Conservation (phyloP, 2,888 invertebrate species). For the Drosophila anomalipes region DNA sequence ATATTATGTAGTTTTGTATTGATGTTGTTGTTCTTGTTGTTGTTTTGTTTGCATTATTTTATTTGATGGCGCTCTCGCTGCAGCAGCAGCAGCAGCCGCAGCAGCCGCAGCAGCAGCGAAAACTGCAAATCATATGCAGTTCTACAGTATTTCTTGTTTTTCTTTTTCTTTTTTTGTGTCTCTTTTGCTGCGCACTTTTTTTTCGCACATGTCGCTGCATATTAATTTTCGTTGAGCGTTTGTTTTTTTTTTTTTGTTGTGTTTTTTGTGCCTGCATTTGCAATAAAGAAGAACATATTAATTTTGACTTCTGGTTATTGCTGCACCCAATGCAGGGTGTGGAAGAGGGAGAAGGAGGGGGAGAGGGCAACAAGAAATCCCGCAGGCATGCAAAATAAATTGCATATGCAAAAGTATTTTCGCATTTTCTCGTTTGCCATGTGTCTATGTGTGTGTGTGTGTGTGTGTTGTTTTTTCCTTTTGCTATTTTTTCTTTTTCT, state of each 20-base stretch:
- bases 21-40: slow-evolving; percentile 24
- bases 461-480: slow-evolving; percentile 4
- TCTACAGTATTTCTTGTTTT: slow-evolving; percentile 26
- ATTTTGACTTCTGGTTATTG: slow-evolving; percentile 77
- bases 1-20: slow-evolving; percentile 57
- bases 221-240: slow-evolving; percentile 63
- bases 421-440: slow-evolving; percentile 43
- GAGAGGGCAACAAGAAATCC: slow-evolving; percentile 36
- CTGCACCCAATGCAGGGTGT: slow-evolving; percentile 44
- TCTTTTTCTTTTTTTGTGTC: slow-evolving; percentile 23
- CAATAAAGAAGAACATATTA: slow-evolving; percentile 79
- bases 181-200: slow-evolving; percentile 35
- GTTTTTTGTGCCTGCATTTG: slow-evolving; percentile 65
- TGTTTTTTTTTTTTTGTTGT: slow-evolving; percentile 20
- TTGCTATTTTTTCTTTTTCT: slow-evolving; percentile 1
- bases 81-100: slow-evolving; percentile 23
- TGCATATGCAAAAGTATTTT: slow-evolving; percentile 74
- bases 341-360: neutral
- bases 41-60: slow-evolving; percentile 44
- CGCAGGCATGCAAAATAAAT: slow-evolving; percentile 72
- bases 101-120: slow-evolving; percentile 39
- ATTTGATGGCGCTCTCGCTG: slow-evolving; percentile 49
- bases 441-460: slow-evolving; percentile 3
- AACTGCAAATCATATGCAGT: slow-evolving; percentile 68
- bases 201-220: slow-evolving; percentile 76